A percentile compares a stretch with the other conserved stretches of the same genome.
Conservation (phyloP, 2,888 invertebrate species). For the Cinara cedri region DNA sequence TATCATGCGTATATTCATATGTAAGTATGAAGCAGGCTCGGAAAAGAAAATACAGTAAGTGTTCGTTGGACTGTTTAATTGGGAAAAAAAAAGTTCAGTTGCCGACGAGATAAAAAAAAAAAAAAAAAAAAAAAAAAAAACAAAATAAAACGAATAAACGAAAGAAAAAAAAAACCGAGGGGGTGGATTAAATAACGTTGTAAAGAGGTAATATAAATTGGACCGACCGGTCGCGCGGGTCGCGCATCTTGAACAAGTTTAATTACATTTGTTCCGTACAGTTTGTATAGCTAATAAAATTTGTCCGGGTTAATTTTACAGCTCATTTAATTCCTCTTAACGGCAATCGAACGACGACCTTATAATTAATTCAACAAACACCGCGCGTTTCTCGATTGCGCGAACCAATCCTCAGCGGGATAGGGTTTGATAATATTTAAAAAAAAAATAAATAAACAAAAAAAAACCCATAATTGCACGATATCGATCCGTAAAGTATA, state of each 20-base stretch:
- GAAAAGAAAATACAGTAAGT: background rate
- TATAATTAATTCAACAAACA: slow-evolving; percentile 51
- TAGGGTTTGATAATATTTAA: background rate
- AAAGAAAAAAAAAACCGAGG: background rate
- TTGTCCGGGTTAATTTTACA: slow-evolving; percentile 53
- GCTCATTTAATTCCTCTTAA: slow-evolving; percentile 53
- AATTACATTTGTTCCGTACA: slow-evolving; percentile 46
- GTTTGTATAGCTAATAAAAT: slow-evolving; percentile 45
- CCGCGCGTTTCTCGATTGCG: background rate
- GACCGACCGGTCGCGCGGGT: slow-evolving; percentile 24
- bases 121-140: background rate
- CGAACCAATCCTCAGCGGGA: background rate
- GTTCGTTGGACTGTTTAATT: slow-evolving; percentile 49
- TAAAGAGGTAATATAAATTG: slow-evolving; percentile 47
- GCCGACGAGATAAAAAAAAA: background rate
- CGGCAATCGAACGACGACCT: slow-evolving; percentile 49
- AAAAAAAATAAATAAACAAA: too few species aligned
- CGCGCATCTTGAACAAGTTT: slow-evolving; percentile 42
- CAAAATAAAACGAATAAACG: background rate
- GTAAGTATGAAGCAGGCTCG: background rate
- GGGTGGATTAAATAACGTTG: slow-evolving; percentile 31
- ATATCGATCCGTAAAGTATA: too few species aligned
- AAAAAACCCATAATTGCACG: too few species aligned
- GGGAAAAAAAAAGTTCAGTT: slow-evolving; percentile 33
- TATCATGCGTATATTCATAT: background rate